phyloP scores from a whole-genome alignment of 2,888 invertebrate species.

The Helobdella robusta region DNA sequence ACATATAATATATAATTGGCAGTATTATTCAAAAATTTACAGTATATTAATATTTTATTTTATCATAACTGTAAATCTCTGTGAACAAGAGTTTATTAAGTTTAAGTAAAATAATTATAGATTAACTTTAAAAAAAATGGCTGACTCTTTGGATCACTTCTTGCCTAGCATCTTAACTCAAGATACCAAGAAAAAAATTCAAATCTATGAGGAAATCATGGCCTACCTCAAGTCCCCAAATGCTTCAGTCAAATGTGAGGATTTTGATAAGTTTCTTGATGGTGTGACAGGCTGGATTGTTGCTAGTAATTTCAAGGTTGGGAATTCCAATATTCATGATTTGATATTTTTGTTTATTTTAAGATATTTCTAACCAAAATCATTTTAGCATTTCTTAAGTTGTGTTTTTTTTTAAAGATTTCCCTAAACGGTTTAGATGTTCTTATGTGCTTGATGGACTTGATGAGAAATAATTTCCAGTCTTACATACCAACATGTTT shows the following conservation, averaged over 20 bases:
- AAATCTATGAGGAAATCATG: constrained; percentile 19
- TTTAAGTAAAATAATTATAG: no score
- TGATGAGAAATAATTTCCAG: constrained; percentile 76
- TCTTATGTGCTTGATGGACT: constrained; percentile 71
- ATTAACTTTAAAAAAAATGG: no score
- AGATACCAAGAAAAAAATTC: constrained; percentile 56
- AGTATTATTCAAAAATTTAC: no score
- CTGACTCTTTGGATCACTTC: constrained; percentile 53
- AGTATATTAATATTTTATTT: no score
- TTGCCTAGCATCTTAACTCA: constrained; percentile 68
- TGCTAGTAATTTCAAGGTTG: constrained; percentile 21
- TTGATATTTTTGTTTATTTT: neutral
- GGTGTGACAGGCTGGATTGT: constrained; percentile 19
- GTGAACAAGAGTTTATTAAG: no score
- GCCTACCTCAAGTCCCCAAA: constrained; percentile 2
- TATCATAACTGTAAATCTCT: no score
- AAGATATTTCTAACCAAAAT: neutral
- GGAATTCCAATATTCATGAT: neutral
- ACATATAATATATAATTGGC: no score
- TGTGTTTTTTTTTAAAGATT: constrained; percentile 56
- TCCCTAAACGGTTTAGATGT: constrained; percentile 83
- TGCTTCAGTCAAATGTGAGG: constrained; percentile 14
- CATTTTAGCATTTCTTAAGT: neutral
- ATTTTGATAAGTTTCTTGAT: constrained; percentile 21
- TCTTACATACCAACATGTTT: constrained; percentile 55